These are phyloP conservation scores for Polyommatus iphigenia DNA, from an alignment of 2,888 invertebrate species.

Conservation along the genomic window DNA sequence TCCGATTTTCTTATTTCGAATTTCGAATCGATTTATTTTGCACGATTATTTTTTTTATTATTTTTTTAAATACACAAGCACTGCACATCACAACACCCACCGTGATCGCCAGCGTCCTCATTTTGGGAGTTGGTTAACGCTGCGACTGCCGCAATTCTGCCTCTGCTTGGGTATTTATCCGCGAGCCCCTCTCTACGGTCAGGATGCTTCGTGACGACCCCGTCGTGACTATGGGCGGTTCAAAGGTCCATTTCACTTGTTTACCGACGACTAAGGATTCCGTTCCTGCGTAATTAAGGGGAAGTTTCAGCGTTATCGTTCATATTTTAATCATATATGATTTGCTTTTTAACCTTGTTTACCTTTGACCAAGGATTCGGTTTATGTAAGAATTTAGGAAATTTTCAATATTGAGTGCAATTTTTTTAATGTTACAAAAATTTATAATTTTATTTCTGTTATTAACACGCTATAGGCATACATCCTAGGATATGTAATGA, in stretches of 20 bases:
- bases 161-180: conserved; percentile 59
- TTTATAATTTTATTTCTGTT: too few relatives aligned
- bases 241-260: conserved; percentile 39
- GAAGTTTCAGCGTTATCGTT: background rate
- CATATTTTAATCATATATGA: background rate
- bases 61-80: background rate
- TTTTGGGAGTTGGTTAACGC: conserved; percentile 58
- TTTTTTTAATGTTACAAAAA: too few relatives aligned
- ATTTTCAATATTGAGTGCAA: too few relatives aligned
- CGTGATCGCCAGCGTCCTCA: conserved; percentile 69
- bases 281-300: background rate
- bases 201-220: conserved; percentile 44
- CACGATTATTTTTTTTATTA: background rate
- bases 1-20: background rate
- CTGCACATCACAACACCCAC: conserved; percentile 58
- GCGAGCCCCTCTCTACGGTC: conserved; percentile 58
- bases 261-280: background rate
- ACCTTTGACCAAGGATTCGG: background rate
- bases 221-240: conserved; percentile 43
- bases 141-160: conserved; percentile 57
- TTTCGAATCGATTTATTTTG: background rate
- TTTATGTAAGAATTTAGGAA: background rate
- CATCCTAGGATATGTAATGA: too few relatives aligned
- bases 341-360: background rate
- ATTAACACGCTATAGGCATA: too few relatives aligned